Base-by-base conservation (phyloP, 2,888 invertebrate genomes). In the Omphaloscelis lunosa region DNA sequence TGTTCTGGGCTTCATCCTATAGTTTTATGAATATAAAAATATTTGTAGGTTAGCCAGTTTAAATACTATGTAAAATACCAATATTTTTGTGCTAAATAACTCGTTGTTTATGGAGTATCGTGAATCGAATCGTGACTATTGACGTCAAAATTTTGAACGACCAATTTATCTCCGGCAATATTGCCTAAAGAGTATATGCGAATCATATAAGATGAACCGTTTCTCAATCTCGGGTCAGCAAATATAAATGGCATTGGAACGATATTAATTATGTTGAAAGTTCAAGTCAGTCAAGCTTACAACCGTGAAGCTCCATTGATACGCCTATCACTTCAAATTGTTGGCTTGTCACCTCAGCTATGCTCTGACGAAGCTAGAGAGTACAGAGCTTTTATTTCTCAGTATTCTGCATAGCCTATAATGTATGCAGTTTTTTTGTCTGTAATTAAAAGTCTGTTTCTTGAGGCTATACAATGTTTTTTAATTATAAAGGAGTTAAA, bases 181-280 rank as follows among this genome's bases (percentile, higher is more conserved):
- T 72, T 72, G 62, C 66, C 41, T 59, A 61, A 72, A 79, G 58
- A 80, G 48, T 41, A 34, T 63, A 63, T 39, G 80, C 63, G 68
- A 80, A 73, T 67, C 62, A 61, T 65, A 81, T 20, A 48, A 59
- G 82, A 82, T 68, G 82, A 85, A 85, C 82, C 67, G 70, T 75
- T 77, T 86, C 79, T 80, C 85, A 82, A 87, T 86, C 72, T 63
- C 53, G 48, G 88, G 74, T 86, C 80, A 74, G 77, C 75, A 79
- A 86, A 86, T 86, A 79, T 83, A 82, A 87, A 87, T 82, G 69
- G 76, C 80, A 80, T 82, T 81, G 83, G 76, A 87, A 86, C 89
- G 87, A 87, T 87, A 87, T 89, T 90, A 89, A 90, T 91, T 90
- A 89, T 86, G 84, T 88, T 89, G 88, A 90, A 90, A 90, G 90